Conservation (phyloP, 2,797 vertebrate species). For the Myripristis jacobus region DNA sequence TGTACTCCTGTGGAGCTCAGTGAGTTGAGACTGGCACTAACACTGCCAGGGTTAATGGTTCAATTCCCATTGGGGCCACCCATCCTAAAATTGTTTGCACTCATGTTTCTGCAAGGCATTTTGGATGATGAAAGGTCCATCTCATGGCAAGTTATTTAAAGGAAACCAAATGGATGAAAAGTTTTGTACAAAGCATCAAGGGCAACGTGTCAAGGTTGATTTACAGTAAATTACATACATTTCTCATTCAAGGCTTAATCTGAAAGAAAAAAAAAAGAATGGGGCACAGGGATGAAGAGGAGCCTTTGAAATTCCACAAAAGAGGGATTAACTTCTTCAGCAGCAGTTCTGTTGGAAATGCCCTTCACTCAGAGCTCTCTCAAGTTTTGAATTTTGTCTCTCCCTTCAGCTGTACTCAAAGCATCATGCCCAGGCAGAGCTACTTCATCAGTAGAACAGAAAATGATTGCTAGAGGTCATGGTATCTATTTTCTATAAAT, state of each 20-base stretch:
- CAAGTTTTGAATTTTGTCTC: neutral
- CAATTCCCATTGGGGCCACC: neutral
- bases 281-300: neutral
- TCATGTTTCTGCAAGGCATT: neutral
- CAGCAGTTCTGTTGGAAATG: neutral
- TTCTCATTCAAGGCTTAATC: neutral
- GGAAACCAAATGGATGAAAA: neutral
- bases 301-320: neutral
- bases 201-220: neutral
- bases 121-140: neutral
- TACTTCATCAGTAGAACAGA: neutral
- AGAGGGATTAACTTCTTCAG: neutral
- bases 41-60: conserved; percentile 9
- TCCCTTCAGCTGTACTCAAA: neutral
- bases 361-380: neutral
- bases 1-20: neutral
- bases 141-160: conserved; percentile 1
- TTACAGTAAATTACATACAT: neutral
- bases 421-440: neutral
- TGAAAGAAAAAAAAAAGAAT: neutral
- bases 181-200: neutral
- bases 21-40: neutral
- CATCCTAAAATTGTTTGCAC: conserved; percentile 4
- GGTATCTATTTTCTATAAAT: no score
- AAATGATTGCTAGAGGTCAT: no score